phyloP scores from a whole-genome alignment of 1,140 invertebrate species.

The Orchestia grillus region DNA sequence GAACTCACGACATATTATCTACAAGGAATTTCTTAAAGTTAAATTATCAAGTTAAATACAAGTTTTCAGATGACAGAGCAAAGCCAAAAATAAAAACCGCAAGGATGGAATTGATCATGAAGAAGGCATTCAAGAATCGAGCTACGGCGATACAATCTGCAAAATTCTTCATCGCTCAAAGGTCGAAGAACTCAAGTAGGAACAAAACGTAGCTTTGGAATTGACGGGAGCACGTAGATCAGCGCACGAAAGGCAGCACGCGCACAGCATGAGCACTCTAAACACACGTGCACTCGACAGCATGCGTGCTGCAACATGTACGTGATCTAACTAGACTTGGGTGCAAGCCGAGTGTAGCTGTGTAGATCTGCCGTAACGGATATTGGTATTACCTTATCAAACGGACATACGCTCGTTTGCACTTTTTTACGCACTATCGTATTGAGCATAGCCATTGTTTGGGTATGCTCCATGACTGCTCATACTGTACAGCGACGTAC shows the following conservation, averaged over 20 bases:
- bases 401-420: background rate
- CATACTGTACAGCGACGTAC: background rate
- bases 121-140: too few species aligned
- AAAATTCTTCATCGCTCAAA: background rate
- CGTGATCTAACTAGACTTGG: background rate
- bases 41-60: background rate
- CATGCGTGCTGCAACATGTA: background rate
- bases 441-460: background rate
- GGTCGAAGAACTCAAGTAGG: background rate
- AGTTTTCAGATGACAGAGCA: background rate
- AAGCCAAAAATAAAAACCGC: background rate
- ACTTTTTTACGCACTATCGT: background rate
- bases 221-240: background rate
- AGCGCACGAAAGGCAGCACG: too few species aligned
- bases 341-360: background rate
- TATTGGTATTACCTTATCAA: background rate
- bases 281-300: background rate
- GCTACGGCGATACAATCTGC: background rate
- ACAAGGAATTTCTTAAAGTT: background rate
- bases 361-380: background rate
- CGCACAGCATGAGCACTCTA: background rate
- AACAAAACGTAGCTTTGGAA: background rate
- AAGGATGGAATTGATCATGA: background rate
- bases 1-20: background rate
- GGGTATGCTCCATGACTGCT: background rate